Evolutionary conservation across 2,888 invertebrate genomes (phyloP), one percentile per base, ranked within the genome.

Genomic region (Empis stercorea): DNA sequence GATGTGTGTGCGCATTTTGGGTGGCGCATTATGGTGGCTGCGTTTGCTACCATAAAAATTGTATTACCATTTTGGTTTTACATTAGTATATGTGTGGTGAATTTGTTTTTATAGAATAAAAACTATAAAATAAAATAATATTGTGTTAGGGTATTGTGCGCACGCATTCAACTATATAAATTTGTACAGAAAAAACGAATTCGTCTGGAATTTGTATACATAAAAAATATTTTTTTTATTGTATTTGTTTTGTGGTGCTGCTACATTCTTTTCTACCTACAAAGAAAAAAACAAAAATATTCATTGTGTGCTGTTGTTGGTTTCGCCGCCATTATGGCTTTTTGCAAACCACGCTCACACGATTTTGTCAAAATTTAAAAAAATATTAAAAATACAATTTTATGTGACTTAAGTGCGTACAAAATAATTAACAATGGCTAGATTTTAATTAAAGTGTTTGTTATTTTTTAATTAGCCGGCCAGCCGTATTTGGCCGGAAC

Each of bases 301-400:
- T 36, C 10, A 20, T 41, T 44, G 41, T 39, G 49, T 40, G 41
- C 40, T 49, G 50, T 48, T 44, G 45, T 48, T 47, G 47, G 45
- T 47, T 44, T 45, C 48, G 80, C 82, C 82, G 84, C 84, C 84
- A 84, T 84, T 82, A 83, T 82, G 83, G 81, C 82, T 81, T 81
- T 78, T 77, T 76, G 76, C 42, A 37, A 76, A 78, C 77, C 76
- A 77, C 78, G 78, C 76, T 76, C 76, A 76, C 77, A 27, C 7
- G 7, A 27, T 27, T 27, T 27, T 27, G 7, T 27, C 9, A 27
- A 27, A 27, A 27, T 76, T 78, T 76, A 78, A 77, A 76, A 74
- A 77, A 73, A 46, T 45, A 42, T 23, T 36, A 20, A 75, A 76
- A 74, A 77, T 77, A 79, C 79, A 78, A 79, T 77, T 76, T 73